Conservation (phyloP, 2,797 vertebrate genomes). For the Falco concolor region DNA sequence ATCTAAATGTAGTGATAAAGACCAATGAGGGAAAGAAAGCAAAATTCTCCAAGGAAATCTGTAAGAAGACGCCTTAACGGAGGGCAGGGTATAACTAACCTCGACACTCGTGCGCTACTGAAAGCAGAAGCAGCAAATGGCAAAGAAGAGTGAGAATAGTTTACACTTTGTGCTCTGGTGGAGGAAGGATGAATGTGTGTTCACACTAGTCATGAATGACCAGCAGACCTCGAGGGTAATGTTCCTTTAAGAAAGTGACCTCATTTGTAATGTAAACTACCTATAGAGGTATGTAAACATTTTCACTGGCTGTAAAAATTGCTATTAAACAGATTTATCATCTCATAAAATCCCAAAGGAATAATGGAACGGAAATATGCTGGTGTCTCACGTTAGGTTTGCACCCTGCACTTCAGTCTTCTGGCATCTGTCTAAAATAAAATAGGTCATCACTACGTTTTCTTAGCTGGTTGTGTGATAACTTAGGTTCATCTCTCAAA, state of each 20-base stretch:
- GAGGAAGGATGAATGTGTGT: neutral
- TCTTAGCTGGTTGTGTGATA: neutral
- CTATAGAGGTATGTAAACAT: neutral
- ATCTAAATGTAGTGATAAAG: accelerated
- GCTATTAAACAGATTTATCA: neutral
- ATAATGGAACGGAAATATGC: neutral
- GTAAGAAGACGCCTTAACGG: neutral
- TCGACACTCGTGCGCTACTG: accelerated
- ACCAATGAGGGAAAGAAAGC: neutral
- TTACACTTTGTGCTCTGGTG: neutral
- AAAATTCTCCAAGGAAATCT: neutral
- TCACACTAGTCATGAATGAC: neutral
- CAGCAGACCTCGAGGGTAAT: neutral
- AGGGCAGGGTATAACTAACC: neutral
- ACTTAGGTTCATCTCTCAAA: neutral
- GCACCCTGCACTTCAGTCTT: neutral
- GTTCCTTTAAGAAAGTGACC: neutral
- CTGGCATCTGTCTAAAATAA: neutral
- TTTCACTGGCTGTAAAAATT: neutral
- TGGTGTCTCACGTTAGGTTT: neutral
- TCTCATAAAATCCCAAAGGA: neutral
- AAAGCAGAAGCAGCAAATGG: neutral
- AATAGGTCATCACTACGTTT: neutral
- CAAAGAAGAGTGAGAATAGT: neutral
- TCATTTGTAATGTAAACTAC: neutral